Percentiles rank a stretch among this genome's conserved stretches.
These are phyloP conservation scores for Siniperca knerii DNA, from an alignment of 2,113 vertebrate species.

Conservation along the genomic window DNA sequence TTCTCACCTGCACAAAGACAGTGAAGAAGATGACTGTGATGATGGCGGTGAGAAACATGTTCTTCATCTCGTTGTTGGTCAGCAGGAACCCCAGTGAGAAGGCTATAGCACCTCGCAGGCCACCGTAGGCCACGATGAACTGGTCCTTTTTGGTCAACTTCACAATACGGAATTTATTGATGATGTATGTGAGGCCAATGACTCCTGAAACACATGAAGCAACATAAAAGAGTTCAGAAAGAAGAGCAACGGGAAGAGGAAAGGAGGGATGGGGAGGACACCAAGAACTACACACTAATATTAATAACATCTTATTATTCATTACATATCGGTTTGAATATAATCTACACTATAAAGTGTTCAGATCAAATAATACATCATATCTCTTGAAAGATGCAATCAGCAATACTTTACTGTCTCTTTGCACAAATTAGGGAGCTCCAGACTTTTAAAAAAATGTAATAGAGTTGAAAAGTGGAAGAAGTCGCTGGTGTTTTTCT, in stretches of 20 bases:
- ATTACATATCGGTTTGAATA: not conserved
- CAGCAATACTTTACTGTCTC: too few relatives aligned
- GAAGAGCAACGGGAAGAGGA: not conserved
- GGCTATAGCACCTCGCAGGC: slow-evolving; percentile 95
- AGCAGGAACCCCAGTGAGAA: slow-evolving; percentile 95
- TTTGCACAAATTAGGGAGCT: too few relatives aligned
- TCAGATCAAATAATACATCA: too few relatives aligned
- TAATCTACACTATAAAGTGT: not conserved
- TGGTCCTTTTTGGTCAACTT: slow-evolving; percentile 96
- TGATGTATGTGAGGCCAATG: slow-evolving; percentile 92
- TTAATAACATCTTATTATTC: not conserved
- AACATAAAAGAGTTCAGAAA: not conserved
- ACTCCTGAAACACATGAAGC: slow-evolving; percentile 85
- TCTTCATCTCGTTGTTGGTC: slow-evolving; percentile 84
- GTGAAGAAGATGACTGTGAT: slow-evolving; percentile 99
- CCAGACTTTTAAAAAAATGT: too few relatives aligned
- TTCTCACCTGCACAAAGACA: slow-evolving; percentile 95
- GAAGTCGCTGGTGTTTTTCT: too few relatives aligned
- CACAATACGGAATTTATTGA: slow-evolving; percentile 96
- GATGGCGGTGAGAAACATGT: slow-evolving; percentile 96
- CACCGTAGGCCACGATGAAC: slow-evolving; percentile 97
- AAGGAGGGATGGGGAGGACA: not conserved
- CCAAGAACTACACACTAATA: too few relatives aligned
- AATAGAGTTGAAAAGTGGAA: too few relatives aligned
- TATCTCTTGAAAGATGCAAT: too few relatives aligned